These are phyloP conservation scores for Amphiprion percula DNA, from an alignment of 2,113 vertebrate species.

Conservation along the genomic window DNA sequence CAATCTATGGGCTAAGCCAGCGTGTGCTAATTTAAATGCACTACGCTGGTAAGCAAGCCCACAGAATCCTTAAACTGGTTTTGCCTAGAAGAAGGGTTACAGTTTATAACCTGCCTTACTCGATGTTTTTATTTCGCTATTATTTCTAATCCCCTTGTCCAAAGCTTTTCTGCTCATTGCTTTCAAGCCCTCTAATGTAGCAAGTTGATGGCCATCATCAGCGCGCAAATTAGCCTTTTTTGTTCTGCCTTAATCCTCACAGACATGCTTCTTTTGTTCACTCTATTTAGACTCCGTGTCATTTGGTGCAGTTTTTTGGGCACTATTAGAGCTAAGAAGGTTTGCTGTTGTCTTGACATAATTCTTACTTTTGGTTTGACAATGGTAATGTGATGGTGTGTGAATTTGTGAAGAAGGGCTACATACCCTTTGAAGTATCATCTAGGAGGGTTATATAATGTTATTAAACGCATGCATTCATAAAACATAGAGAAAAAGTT, in stretches of 20 bases:
- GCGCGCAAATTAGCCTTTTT: slow-evolving; percentile 49
- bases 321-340: not conserved
- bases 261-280: slow-evolving; percentile 42
- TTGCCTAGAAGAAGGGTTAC: not conserved
- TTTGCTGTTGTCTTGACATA: not conserved
- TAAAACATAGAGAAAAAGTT: slow-evolving; percentile 21
- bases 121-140: not conserved
- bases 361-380: not conserved
- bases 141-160: slow-evolving; percentile 28
- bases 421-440: not conserved
- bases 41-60: not conserved
- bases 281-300: slow-evolving; percentile 15
- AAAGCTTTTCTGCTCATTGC: slow-evolving; percentile 33
- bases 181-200: slow-evolving; percentile 21
- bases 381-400: too few relatives aligned
- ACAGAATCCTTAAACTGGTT: not conserved
- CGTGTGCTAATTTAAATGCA: not conserved
- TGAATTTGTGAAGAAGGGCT: not conserved
- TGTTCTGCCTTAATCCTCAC: slow-evolving; percentile 46
- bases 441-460: not conserved
- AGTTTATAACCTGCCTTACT: not conserved
- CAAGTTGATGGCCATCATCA: slow-evolving; percentile 54
- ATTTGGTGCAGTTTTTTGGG: not conserved
- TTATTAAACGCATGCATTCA: slow-evolving; percentile 1
- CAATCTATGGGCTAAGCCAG: not conserved